phyloP scores from a whole-genome alignment of 2,113 vertebrate genomes.

The Lates calcarifer region DNA sequence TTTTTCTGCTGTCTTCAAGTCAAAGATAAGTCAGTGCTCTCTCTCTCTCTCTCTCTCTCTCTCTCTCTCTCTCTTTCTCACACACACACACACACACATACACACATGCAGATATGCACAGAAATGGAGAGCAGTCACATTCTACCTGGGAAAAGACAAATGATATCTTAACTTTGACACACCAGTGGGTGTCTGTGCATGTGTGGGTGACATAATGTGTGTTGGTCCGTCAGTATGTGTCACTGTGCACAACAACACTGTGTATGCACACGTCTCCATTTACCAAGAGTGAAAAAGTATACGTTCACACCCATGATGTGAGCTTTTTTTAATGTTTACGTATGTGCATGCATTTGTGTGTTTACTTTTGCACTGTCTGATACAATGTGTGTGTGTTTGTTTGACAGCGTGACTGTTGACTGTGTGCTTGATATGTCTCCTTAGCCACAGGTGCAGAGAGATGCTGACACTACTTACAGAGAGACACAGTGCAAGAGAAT shows the following conservation, averaged over 20 bases:
- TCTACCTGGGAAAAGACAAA: constrained; percentile 15
- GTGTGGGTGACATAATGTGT: background rate
- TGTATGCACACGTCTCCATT: background rate
- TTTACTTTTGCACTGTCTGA: background rate
- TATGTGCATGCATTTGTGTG: background rate
- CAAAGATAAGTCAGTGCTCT: background rate
- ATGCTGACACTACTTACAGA: constrained; percentile 58
- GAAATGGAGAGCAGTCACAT: constrained; percentile 7
- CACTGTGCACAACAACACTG: background rate
- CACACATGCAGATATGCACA: background rate
- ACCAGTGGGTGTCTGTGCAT: background rate
- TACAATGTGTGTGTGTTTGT: background rate
- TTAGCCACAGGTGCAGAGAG: constrained; percentile 63
- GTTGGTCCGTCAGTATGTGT: background rate
- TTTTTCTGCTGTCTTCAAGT: constrained; percentile 38
- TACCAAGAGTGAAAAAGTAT: background rate
- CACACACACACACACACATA: background rate
- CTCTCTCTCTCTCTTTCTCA: background rate
- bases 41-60: background rate
- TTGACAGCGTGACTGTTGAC: constrained; percentile 18
- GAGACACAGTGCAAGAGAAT: constrained; percentile 36
- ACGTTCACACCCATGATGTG: background rate
- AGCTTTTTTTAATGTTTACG: background rate
- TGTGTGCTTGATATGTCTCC: constrained; percentile 27
- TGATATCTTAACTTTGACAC: constrained; percentile 17